A percentile compares a stretch with the other conserved stretches of the same genome.
These are phyloP conservation scores for Hydropsyche betteni DNA, from an alignment of 2,888 invertebrate species.

Conservation along the genomic window DNA sequence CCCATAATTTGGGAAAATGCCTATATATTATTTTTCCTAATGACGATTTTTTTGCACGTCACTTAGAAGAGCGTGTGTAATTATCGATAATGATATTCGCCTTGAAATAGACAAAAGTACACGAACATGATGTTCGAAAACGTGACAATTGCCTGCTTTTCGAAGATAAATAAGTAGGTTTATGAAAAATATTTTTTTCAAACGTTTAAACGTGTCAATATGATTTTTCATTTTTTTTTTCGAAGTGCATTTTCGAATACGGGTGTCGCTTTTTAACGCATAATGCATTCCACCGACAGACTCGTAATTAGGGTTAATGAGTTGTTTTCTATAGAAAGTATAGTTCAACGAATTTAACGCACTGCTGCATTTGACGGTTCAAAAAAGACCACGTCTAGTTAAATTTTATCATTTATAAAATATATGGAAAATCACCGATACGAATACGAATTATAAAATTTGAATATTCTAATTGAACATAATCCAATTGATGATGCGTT, in stretches of 20 bases:
- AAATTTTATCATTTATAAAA: too few relatives aligned
- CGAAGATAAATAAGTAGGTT: neutral
- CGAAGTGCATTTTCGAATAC: neutral
- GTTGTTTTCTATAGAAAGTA: constrained; percentile 17
- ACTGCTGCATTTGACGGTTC: constrained; percentile 12
- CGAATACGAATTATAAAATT: too few relatives aligned
- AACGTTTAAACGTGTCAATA: neutral
- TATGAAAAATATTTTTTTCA: too few relatives aligned
- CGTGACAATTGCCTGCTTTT: neutral
- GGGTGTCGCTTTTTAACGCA: constrained; percentile 4
- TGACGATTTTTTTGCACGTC: too few relatives aligned
- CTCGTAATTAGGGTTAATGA: constrained; percentile 12
- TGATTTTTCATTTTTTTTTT: too few relatives aligned
- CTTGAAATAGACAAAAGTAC: constrained; percentile 12
- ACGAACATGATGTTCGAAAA: neutral
- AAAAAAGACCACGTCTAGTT: too few relatives aligned
- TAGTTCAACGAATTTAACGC: constrained; percentile 24
- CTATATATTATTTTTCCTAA: too few relatives aligned
- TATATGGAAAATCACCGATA: too few relatives aligned
- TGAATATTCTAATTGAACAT: too few relatives aligned
- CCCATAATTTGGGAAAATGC: too few relatives aligned
- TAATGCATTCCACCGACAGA: neutral
- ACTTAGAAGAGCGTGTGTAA: too few relatives aligned
- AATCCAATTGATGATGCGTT: too few relatives aligned
- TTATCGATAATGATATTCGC: neutral